phyloP scores from a whole-genome alignment of 2,113 vertebrate species.

The Bagarius yarrelli region DNA sequence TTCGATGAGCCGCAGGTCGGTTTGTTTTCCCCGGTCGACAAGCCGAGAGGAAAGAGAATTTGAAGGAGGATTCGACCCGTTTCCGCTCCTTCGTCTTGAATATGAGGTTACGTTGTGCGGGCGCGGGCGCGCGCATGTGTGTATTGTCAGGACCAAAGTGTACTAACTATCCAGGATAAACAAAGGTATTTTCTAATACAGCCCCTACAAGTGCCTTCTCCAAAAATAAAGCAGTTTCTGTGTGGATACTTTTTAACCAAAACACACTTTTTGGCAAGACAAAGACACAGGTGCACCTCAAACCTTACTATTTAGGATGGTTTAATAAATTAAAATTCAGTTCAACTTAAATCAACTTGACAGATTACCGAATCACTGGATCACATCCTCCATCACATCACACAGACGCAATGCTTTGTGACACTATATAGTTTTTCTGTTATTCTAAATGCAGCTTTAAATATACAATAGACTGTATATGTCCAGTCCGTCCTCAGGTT shows the following conservation, averaged over 20 bases:
- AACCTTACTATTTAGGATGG: neutral
- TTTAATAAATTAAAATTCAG: neutral
- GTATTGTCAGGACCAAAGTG: slow-evolving; percentile 14
- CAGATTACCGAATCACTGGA: too few species aligned
- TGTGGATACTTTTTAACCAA: slow-evolving; percentile 10
- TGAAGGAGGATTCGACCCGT: slow-evolving; percentile 85
- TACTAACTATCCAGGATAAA: slow-evolving; percentile 6
- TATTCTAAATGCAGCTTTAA: neutral
- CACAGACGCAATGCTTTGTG: neutral
- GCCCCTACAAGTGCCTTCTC: neutral
- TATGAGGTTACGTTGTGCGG: slow-evolving; percentile 66
- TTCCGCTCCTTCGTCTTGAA: slow-evolving; percentile 79
- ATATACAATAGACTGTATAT: neutral
- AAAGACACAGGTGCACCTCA: neutral
- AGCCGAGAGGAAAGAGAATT: slow-evolving; percentile 83
- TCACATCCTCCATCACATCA: neutral
- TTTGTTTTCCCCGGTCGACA: slow-evolving; percentile 84
- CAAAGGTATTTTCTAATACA: neutral
- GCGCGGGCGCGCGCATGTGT: slow-evolving; percentile 51
- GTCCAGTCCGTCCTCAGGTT: neutral
- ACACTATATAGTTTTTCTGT: too few species aligned
- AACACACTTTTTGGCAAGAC: slow-evolving; percentile 29
- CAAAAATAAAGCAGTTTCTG: neutral
- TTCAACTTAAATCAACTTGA: neutral
- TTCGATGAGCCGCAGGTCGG: slow-evolving; percentile 78